These are phyloP conservation scores for Prunella fulvescens DNA, from an alignment of 2,113 vertebrate genomes.

Conservation along the genomic window DNA sequence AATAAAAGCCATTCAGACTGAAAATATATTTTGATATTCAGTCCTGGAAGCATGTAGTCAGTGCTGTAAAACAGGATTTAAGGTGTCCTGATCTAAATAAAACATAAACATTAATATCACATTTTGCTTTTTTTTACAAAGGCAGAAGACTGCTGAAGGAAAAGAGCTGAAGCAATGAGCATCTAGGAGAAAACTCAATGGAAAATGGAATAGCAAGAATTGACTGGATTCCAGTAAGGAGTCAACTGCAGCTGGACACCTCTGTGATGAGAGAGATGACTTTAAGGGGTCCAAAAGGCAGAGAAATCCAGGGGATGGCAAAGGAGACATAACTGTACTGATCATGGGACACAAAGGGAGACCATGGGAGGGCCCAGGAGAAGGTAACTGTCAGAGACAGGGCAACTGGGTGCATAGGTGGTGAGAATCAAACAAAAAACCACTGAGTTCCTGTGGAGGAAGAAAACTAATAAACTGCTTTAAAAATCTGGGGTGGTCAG, in stretches of 20 bases:
- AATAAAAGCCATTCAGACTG: not conserved
- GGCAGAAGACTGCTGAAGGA: not conserved
- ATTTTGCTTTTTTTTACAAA: not conserved
- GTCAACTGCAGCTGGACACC: not conserved
- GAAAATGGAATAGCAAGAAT: not conserved
- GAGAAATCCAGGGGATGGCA: not conserved
- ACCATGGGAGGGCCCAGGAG: not conserved
- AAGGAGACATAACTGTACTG: not conserved
- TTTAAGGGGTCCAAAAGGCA: not conserved
- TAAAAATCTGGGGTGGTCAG: not conserved
- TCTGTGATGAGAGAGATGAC: not conserved
- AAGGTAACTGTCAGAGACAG: not conserved
- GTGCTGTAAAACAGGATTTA: not conserved
- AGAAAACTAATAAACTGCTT: not conserved
- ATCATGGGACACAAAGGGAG: not conserved
- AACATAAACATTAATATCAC: not conserved
- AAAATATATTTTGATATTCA: not conserved
- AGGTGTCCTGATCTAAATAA: not conserved
- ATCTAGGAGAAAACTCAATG: not conserved
- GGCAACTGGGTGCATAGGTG: no score
- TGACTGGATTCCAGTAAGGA: not conserved
- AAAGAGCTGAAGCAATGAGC: not conserved
- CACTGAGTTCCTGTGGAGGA: not conserved
- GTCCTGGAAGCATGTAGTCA: not conserved
- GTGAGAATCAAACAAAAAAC: not conserved